phyloP scores from a whole-genome alignment of 2,888 invertebrate genomes.

The Drosophila demipolita region DNA sequence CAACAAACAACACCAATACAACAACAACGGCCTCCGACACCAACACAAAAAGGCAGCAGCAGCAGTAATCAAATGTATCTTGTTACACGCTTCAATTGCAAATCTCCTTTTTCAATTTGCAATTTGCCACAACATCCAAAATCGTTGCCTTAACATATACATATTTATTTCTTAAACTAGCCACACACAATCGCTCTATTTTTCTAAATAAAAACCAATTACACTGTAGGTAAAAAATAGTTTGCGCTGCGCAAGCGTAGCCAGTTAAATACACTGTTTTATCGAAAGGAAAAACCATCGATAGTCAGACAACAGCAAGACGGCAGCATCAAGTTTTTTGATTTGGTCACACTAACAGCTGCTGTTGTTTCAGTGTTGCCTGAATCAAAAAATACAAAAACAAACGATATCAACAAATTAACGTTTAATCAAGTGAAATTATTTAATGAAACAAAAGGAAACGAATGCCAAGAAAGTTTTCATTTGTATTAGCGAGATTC shows the following conservation, averaged over 20 bases:
- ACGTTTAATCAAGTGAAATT: background rate
- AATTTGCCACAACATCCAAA: background rate
- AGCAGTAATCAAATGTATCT: constrained; percentile 47
- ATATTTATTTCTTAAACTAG: background rate
- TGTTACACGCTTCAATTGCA: constrained; percentile 17
- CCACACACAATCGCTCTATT: background rate
- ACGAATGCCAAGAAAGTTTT: background rate
- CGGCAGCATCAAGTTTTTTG: background rate
- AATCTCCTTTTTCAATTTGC: background rate
- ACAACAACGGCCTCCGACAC: constrained; percentile 23
- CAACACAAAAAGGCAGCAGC: constrained; percentile 18
- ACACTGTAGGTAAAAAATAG: constrained; percentile 14
- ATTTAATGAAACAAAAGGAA: background rate
- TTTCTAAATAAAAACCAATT: constrained; percentile 1
- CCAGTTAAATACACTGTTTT: constrained; percentile 34
- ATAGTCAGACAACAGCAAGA: constrained; percentile 8
- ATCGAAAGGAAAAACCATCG: constrained; percentile 31
- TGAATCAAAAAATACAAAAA: background rate
- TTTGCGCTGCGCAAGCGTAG: constrained; percentile 55
- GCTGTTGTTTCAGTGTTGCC: constrained; percentile 7
- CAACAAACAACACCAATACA: constrained; percentile 31
- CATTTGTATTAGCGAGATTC: background rate
- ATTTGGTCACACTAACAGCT: constrained; percentile 41
- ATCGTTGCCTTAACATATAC: background rate
- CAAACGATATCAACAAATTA: background rate